Base-by-base conservation (phyloP, 1,140 invertebrate species). In the Drosophila mayri region DNA sequence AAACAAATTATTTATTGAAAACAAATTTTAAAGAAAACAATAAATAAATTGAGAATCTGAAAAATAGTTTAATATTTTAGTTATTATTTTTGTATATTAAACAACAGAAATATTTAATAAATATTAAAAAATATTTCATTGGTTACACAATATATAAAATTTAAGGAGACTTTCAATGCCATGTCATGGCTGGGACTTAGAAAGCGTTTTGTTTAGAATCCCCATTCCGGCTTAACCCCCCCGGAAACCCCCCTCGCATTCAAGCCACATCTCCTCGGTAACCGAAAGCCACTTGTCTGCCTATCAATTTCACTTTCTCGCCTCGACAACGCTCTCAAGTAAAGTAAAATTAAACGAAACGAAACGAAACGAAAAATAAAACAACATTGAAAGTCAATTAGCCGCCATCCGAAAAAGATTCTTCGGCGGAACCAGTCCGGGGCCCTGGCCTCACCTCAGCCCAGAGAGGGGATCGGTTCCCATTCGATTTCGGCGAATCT, bases 321-420 rank as follows among this genome's bases (percentile, higher is more conserved):
- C 65, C 67, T 22, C 46, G 66, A 25, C 60, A 61, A 62, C 60
- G 35, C 44, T 54, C 68, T 46, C 46, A 44, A 54, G 52, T 54
- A 11, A 58, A 55, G 50, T 52, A 54, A 64, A 67, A 66, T 70
- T 46, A 59, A 46, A 72, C 41, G 43, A 70, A 37, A 44, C 46
- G 57, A 68, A 35, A 44, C 20, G 59, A 62, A 46, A 65, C 35
- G 52, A 68, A 57, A 68, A 43, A 71, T 44, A 57, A 68, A 86
- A 72, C 46, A 81, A 88, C 84, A 88, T 84, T 88, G 85, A 88
- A 88, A 88, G 84, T 88, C 84, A 88, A 88, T 88, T 88, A 88
- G 84, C 84, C 63, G 52, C 65, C 81, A 77, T 64, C 73, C 65
- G 49, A 74, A 55, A 82, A 80, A 80, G 77, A 88, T 90, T 88